These are phyloP conservation scores for Emmelina monodactyla DNA, from an alignment of 2,888 invertebrate species.

Conservation along the genomic window DNA sequence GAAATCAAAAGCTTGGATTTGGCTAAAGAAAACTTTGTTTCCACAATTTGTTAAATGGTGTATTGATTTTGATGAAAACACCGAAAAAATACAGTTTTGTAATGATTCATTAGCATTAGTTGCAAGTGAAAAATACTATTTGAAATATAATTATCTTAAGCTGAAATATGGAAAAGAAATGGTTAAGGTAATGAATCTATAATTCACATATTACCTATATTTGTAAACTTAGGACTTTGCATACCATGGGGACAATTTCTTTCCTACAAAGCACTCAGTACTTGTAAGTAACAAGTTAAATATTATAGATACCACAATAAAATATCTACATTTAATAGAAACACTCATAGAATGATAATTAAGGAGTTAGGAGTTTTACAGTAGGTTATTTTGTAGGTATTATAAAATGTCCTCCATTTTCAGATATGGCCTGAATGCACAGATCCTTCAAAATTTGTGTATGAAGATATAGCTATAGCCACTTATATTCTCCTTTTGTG, in stretches of 20 bases:
- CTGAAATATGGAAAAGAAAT: conserved; percentile 78
- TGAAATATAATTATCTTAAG: conserved; percentile 77
- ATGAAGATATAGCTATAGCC: conserved; percentile 96
- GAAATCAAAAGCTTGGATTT: too few relatives aligned
- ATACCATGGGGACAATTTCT: too few relatives aligned
- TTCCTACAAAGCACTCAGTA: too few relatives aligned
- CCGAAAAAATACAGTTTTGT: conserved; percentile 21
- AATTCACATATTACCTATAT: too few relatives aligned
- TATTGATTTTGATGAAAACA: conserved; percentile 31
- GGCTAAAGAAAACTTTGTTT: conserved; percentile 66
- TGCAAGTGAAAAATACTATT: conserved; percentile 72
- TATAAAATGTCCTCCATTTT: conserved; percentile 17
- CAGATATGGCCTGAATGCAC: conserved; percentile 92
- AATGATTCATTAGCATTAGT: conserved; percentile 72
- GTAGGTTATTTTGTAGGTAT: too few relatives aligned
- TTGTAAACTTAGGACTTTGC: too few relatives aligned
- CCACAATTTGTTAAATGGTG: conserved; percentile 72
- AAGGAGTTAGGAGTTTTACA: too few relatives aligned
- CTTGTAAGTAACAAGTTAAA: too few relatives aligned
- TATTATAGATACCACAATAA: too few relatives aligned
- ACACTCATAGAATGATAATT: too few relatives aligned
- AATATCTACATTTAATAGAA: too few relatives aligned
- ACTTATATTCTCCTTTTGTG: conserved; percentile 85
- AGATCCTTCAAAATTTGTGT: conserved; percentile 93
- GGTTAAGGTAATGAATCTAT: conserved; percentile 68